Evolutionary conservation across 2,888 invertebrate genomes (phyloP).

Genomic region (Penaeus monodon): DNA sequence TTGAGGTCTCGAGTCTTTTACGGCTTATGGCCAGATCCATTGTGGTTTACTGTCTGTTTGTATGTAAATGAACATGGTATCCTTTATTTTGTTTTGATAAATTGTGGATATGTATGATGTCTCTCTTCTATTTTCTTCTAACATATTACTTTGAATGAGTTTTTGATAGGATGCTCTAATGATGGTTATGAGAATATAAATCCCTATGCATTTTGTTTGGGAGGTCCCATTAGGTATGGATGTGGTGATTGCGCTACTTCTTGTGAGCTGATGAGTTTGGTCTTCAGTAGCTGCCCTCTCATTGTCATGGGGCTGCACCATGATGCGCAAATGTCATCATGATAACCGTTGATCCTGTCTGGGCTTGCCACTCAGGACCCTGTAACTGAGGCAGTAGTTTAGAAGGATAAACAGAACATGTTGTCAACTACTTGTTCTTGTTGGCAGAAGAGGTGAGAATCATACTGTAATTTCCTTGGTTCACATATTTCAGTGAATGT

Average conservation of each 20-base stretch:
- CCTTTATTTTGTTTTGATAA: constrained; percentile 4
- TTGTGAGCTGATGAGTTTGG: constrained; percentile 99
- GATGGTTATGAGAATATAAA: no score
- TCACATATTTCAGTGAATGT: constrained; percentile 2
- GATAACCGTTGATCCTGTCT: constrained; percentile 97
- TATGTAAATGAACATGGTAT: not conserved
- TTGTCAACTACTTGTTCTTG: constrained; percentile 97
- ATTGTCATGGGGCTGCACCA: constrained; percentile 98
- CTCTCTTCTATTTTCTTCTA: no score
- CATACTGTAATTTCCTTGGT: not conserved
- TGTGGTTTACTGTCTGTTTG: constrained; percentile 40
- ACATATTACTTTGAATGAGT: not conserved
- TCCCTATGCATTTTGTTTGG: not conserved
- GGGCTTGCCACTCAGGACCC: constrained; percentile 99
- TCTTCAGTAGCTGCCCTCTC: constrained; percentile 96
- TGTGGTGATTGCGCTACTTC: constrained; percentile 92
- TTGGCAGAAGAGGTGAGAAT: constrained; percentile 90
- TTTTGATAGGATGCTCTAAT: not conserved
- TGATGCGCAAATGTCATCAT: constrained; percentile 99
- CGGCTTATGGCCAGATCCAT: constrained; percentile 87
- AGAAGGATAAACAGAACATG: constrained; percentile 97
- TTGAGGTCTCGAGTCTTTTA: constrained; percentile 90
- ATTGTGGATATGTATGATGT: not conserved
- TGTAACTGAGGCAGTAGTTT: constrained; percentile 91
- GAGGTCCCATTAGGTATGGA: constrained; percentile 83